Conservation (phyloP, 2,888 invertebrate species). For the Andrena camellia region DNA sequence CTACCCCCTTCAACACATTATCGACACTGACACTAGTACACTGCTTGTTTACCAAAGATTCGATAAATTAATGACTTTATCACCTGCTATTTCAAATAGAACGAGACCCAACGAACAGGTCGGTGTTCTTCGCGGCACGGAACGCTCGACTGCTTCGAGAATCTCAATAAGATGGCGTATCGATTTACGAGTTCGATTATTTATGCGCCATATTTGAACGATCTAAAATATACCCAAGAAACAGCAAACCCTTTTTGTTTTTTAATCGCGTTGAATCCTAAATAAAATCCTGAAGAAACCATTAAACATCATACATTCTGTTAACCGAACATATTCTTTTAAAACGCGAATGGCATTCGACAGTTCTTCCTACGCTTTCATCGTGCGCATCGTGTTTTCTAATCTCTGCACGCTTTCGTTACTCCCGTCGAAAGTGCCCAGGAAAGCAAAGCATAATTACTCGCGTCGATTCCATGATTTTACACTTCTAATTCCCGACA, state of each 20-base stretch:
- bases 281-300: neutral
- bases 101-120: neutral
- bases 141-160: neutral
- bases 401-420: neutral
- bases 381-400: neutral
- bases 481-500: neutral
- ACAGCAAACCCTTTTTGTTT: neutral
- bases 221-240: neutral
- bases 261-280: neutral
- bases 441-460: neutral
- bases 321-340: neutral
- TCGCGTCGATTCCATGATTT: neutral
- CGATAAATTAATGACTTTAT: neutral
- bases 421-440: neutral
- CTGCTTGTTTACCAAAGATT: neutral
- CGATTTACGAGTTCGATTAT: conserved; percentile 6
- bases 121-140: neutral
- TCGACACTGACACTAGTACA: neutral
- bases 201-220: neutral
- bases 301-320: neutral
- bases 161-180: conserved; percentile 1
- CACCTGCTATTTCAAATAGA: neutral
- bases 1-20: neutral
- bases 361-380: neutral
- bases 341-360: neutral